A percentile compares a stretch with the other conserved stretches of the same genome.
Evolutionary conservation across 2,113 vertebrate genomes (phyloP).

Genomic region (Amblyopsis rosae): DNA sequence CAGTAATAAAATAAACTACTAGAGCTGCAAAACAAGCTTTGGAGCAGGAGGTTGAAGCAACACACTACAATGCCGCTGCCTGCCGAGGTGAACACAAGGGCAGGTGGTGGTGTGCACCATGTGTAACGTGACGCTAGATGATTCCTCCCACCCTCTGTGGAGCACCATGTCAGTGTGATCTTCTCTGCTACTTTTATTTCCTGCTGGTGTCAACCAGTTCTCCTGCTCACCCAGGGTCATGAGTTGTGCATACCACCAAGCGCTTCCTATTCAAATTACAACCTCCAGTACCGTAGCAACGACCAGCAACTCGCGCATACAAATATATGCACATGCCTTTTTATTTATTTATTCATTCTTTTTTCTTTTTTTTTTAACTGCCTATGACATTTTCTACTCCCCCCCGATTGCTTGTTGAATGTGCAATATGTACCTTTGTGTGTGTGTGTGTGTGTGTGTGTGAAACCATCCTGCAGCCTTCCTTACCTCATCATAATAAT

Average conservation of each 20-base stretch:
- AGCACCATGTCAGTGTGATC: conserved; percentile 14
- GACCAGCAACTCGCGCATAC: conserved; percentile 1
- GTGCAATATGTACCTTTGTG: not conserved
- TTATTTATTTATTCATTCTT: not conserved
- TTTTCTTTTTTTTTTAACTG: not conserved
- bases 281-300: not conserved
- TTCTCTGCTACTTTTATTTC: conserved; percentile 45
- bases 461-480: conserved; percentile 26
- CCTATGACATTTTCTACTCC: no score
- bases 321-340: conserved; percentile 7
- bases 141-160: conserved; percentile 15
- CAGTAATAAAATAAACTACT: no score
- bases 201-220: conserved; percentile 31
- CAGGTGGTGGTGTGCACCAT: not conserved
- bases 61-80: not conserved
- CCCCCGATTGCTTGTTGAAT: not conserved
- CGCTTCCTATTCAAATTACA: not conserved
- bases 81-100: not conserved
- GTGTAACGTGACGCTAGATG: not conserved
- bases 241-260: not conserved
- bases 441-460: not conserved
- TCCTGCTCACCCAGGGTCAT: conserved; percentile 10
- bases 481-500: no score
- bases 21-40: no score
- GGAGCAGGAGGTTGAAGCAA: not conserved